These are phyloP conservation scores for Saiga tatarica DNA, from an alignment of 2,113 vertebrate genomes.

Conservation along the genomic window DNA sequence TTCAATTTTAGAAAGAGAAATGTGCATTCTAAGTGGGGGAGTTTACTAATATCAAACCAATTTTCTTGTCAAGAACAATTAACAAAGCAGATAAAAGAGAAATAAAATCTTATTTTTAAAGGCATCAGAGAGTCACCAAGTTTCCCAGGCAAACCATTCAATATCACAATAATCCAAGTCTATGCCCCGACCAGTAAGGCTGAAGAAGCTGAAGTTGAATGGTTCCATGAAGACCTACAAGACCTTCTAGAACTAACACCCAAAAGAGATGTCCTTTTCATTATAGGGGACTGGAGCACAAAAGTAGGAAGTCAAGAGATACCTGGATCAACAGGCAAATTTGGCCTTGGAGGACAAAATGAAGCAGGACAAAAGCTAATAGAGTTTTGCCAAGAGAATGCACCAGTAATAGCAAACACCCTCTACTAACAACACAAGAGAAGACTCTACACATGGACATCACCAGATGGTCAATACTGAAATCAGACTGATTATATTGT, in stretches of 20 bases:
- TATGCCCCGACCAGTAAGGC: not conserved
- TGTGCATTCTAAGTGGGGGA: not conserved
- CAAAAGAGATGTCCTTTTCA: not conserved
- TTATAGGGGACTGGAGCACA: not conserved
- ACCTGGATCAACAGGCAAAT: not conserved
- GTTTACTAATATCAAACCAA: not conserved
- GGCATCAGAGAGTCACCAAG: not conserved
- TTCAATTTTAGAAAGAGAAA: not conserved
- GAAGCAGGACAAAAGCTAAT: not conserved
- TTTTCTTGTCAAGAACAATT: not conserved
- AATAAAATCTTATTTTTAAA: not conserved
- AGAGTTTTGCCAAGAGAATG: not conserved
- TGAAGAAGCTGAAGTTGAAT: not conserved
- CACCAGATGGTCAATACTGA: not conserved
- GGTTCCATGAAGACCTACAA: not conserved
- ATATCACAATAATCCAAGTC: not conserved
- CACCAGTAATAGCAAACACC: not conserved
- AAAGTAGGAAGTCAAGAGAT: not conserved
- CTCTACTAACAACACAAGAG: not conserved
- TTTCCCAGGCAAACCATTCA: not conserved
- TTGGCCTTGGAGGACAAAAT: not conserved
- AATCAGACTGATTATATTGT: not conserved
- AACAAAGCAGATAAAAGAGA: not conserved
- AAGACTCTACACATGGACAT: not conserved
- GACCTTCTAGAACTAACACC: not conserved